A percentile compares a stretch with the other conserved stretches of the same genome.
Conservation (phyloP, 2,888 invertebrate genomes). For the Calliphora vomitoria region DNA sequence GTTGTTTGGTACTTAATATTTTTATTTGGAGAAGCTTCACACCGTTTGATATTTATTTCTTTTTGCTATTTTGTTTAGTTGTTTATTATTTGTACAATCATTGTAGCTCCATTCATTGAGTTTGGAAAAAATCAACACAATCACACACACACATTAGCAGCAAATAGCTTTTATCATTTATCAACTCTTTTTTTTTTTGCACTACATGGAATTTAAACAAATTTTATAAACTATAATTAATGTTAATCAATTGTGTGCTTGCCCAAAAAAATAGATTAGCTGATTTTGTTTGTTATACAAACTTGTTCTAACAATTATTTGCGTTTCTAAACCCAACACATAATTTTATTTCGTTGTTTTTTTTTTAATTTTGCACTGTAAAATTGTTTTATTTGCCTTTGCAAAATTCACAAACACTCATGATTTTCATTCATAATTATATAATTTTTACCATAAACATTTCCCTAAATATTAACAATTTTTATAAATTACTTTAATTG, state of each 20-base stretch:
- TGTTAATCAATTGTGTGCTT: slow-evolving; percentile 32
- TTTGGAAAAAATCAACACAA: slow-evolving; percentile 11
- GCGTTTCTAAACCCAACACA: neutral
- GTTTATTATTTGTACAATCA: slow-evolving; percentile 22
- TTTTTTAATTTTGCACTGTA: neutral
- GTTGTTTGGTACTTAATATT: slow-evolving; percentile 42
- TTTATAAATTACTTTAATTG: neutral
- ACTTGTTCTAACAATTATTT: neutral
- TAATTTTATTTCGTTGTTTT: neutral
- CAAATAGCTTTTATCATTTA: slow-evolving; percentile 34
- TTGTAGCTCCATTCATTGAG: slow-evolving; percentile 21
- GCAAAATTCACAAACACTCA: slow-evolving; percentile 8
- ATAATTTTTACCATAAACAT: slow-evolving; percentile 23
- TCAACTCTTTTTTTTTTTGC: slow-evolving; percentile 18
- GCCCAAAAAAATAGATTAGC: slow-evolving; percentile 10
- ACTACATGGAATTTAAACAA: slow-evolving; percentile 32
- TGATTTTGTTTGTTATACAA: neutral
- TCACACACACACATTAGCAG: neutral
- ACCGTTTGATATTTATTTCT: neutral
- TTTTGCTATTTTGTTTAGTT: neutral
- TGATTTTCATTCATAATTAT: slow-evolving; percentile 18
- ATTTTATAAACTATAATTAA: slow-evolving; percentile 18
- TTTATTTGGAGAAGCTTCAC: slow-evolving; percentile 24
- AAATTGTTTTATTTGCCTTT: neutral
- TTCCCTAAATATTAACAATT: neutral